A percentile compares a stretch with the other conserved stretches of the same genome.
These are phyloP conservation scores for Sylvilagus floridanus DNA, from an alignment of 2,797 vertebrate genomes.

Conservation along the genomic window DNA sequence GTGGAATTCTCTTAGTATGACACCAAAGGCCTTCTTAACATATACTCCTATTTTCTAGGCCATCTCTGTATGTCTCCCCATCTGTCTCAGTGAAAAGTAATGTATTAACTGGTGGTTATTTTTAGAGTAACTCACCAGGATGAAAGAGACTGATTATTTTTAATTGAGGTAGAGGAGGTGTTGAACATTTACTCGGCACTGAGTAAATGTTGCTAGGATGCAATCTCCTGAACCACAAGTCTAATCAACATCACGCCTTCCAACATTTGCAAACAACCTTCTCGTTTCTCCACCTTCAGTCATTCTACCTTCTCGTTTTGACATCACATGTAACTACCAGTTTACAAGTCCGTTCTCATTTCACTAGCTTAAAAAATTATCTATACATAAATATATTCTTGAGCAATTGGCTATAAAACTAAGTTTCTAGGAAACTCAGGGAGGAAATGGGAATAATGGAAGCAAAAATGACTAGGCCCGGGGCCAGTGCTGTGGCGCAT, in stretches of 20 bases:
- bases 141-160: conserved; percentile 60
- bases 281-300: neutral
- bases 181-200: neutral
- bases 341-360: neutral
- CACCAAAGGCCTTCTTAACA: neutral
- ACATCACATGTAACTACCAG: neutral
- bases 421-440: conserved; percentile 12
- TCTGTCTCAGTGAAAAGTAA: conserved; percentile 38
- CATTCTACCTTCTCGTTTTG: neutral
- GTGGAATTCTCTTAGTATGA: neutral
- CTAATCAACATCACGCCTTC: neutral
- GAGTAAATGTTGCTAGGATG: conserved; percentile 20
- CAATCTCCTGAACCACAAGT: neutral
- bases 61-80: conserved; percentile 11
- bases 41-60: neutral
- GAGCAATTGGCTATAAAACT: neutral
- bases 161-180: conserved; percentile 25
- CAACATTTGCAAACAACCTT: conserved; percentile 24
- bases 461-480: neutral
- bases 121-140: conserved; percentile 63
- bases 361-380: neutral
- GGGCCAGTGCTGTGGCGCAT: too few relatives aligned
- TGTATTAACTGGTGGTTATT: conserved; percentile 66
- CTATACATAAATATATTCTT: neutral
- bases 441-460: neutral